These are phyloP conservation scores for Sebastolobus alascanus DNA, from an alignment of 2,797 vertebrate species.

Conservation along the genomic window DNA sequence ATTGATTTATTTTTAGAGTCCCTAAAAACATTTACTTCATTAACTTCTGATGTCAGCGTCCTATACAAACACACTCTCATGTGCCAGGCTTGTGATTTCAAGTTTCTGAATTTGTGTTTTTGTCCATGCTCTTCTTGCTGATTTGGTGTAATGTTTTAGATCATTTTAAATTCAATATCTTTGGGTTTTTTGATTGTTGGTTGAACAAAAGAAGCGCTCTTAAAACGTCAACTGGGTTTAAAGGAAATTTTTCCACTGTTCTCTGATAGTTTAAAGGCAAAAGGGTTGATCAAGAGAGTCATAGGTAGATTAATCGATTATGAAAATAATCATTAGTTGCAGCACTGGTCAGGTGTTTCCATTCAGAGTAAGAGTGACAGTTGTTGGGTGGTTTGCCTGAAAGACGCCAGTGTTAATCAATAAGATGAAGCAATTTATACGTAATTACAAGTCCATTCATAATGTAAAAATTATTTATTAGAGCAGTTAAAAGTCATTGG, in stretches of 20 bases:
- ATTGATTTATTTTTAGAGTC: background rate
- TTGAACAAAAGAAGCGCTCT: background rate
- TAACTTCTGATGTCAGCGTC: no score
- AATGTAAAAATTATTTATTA: background rate
- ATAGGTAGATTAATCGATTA: background rate
- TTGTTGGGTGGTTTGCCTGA: no score
- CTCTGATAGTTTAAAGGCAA: background rate
- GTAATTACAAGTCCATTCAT: background rate
- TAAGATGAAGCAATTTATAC: background rate
- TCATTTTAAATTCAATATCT: background rate
- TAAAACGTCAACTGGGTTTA: background rate
- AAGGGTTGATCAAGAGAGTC: background rate
- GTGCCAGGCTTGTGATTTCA: background rate
- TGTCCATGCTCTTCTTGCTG: background rate
- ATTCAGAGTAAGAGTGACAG: background rate
- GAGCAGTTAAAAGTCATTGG: background rate
- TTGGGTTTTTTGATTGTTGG: background rate
- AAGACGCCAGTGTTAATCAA: background rate
- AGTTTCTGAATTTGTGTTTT: no score
- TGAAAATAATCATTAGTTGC: background rate
- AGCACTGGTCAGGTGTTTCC: background rate
- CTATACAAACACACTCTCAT: background rate
- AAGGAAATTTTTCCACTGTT: background rate
- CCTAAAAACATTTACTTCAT: background rate
- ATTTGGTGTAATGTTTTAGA: background rate